Evolutionary conservation across 2,888 invertebrate genomes (phyloP).

Genomic region (Halictus quadricinctus): DNA sequence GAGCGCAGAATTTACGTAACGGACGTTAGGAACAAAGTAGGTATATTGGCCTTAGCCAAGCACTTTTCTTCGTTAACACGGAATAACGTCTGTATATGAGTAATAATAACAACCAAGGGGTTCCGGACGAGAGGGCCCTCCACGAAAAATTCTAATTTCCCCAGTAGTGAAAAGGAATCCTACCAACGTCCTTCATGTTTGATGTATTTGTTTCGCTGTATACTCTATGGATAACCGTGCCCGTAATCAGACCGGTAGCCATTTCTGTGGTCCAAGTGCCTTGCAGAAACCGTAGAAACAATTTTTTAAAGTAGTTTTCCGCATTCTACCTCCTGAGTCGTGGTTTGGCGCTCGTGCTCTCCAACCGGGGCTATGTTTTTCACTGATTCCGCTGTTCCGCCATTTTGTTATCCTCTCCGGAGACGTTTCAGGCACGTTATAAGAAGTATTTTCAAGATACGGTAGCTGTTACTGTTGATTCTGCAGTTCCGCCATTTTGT

Average conservation of each 20-base stretch:
- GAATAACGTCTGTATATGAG: conserved; percentile 53
- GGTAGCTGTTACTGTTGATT: no score
- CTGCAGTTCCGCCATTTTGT: no score
- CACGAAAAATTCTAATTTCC: conserved; percentile 4
- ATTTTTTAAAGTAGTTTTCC: conserved; percentile 2
- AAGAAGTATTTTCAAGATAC: no score
- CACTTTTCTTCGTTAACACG: conserved; percentile 59
- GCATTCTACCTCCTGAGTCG: background rate
- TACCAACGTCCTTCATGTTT: background rate
- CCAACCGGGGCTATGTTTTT: background rate
- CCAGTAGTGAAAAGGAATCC: background rate
- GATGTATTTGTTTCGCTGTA: background rate
- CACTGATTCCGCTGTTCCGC: background rate
- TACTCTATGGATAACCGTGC: conserved; percentile 5
- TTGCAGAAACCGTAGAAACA: background rate
- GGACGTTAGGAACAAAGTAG: conserved; percentile 69
- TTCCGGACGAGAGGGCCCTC: background rate
- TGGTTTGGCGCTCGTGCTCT: background rate
- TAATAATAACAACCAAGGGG: conserved; percentile 55
- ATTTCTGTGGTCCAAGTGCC: conserved; percentile 16
- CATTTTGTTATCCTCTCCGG: background rate
- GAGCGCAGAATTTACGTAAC: conserved; percentile 67
- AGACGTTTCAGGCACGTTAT: background rate
- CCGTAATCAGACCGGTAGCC: conserved; percentile 5
- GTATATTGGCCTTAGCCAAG: conserved; percentile 66